phyloP scores from a whole-genome alignment of 2,113 vertebrate genomes.

The Vulpes lagopus region DNA sequence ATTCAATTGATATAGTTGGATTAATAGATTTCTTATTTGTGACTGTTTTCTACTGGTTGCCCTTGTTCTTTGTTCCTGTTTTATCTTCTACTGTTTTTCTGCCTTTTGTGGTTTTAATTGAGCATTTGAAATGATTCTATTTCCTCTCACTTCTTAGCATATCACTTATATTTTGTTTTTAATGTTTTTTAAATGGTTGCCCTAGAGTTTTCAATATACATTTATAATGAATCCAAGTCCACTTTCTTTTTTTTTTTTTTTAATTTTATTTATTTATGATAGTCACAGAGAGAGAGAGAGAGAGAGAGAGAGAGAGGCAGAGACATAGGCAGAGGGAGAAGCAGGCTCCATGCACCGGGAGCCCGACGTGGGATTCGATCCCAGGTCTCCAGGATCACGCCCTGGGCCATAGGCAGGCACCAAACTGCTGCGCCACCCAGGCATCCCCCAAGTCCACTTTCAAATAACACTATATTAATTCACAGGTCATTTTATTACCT shows the following conservation, averaged over 20 bases:
- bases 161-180: neutral
- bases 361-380: too few species aligned
- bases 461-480: neutral
- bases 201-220: neutral
- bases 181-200: neutral
- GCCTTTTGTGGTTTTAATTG: neutral
- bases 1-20: neutral
- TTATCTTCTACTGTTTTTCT: neutral
- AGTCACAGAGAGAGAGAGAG: too few species aligned
- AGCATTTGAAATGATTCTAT: neutral
- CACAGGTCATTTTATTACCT: neutral
- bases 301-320: too few species aligned
- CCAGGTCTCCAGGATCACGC: too few species aligned
- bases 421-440: too few species aligned
- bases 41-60: neutral
- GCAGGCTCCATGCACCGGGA: too few species aligned
- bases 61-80: neutral
- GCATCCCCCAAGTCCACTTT: neutral
- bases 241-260: too few species aligned
- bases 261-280: too few species aligned
- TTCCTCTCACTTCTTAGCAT: neutral
- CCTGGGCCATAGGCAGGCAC: too few species aligned
- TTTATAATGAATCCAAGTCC: neutral
- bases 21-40: neutral
- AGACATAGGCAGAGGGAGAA: too few species aligned